Evolutionary conservation across 2,888 invertebrate species (phyloP), one percentile per base, ranked within the genome.

Genomic region (Latrodectus hesperus): DNA sequence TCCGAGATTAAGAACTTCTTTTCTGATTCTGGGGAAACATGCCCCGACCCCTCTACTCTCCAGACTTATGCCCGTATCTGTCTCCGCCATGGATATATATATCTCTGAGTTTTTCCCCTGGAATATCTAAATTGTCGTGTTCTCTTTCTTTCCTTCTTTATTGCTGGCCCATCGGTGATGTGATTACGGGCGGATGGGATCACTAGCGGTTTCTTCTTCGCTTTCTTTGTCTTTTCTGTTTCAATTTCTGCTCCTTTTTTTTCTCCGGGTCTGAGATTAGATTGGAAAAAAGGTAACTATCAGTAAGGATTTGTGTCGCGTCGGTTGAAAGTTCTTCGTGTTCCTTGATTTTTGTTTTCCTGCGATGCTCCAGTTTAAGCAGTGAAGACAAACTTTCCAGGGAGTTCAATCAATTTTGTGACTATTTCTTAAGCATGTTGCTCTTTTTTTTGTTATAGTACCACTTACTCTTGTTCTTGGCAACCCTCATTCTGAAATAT

Each of bases 101-200:
- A 22, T 22, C 22, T 22, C 22, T 22, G 22, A 22, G 22, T 22
- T 22, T 22, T 22, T 22, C 22, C 22, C 22, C 22, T 22, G 22
- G 22, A 22, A 22, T 22, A 22, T 22, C 22, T 22, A 22, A 22
- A n/a, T 65, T 17, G 65, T 67, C 73, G 26, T 73, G 64, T 73
- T 67, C 51, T 67, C 73, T n/a, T 14, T 14, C 51, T 14, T 74
- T 22, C 8, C 17, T 74, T 53, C 22, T 26, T 17, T 51, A 26
- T 55, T 55, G 14, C 70, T 73, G 52, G 38, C 26, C 22, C 65
- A 51, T 16, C 71, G 71, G 26, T 73, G 73, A 73, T 81, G 73
- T 81, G 73, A 73, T 81, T 81, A 73, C 81, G 12, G 22, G 22
- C 22, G 22, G 22, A 52, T 16, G 51, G 81, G 67, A 73, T 81